A percentile compares a stretch with the other conserved stretches of the same genome.
Evolutionary conservation across 2,797 vertebrate genomes (phyloP).

Genomic region (Apogon hyalosoma): DNA sequence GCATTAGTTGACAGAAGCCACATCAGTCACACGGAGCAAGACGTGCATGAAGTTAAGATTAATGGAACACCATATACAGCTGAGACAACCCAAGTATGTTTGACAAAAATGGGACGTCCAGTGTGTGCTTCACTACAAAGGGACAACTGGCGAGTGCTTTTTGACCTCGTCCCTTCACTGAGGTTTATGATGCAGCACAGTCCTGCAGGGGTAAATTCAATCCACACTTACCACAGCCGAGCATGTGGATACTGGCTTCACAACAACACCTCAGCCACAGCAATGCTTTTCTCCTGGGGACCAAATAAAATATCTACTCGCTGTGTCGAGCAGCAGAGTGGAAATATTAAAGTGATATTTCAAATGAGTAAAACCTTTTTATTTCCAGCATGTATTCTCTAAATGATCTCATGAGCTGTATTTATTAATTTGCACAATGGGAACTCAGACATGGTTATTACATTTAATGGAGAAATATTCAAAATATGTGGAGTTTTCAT

Average conservation of each 20-base stretch:
- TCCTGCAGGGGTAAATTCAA: conserved; percentile 21
- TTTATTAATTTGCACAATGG: conserved; percentile 55
- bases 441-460: conserved; percentile 19
- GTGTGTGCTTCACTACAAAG: conserved; percentile 19
- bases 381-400: conserved; percentile 50
- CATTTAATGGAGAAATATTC: conserved; percentile 29
- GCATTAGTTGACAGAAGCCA: conserved; percentile 41
- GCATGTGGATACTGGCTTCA: background rate
- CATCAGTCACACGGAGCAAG: conserved; percentile 54
- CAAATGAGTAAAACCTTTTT: conserved; percentile 48
- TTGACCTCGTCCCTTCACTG: conserved; percentile 41
- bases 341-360: conserved; percentile 68
- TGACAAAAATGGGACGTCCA: conserved; percentile 4
- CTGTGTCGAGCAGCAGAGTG: conserved; percentile 31
- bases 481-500: conserved; percentile 17
- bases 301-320: conserved; percentile 28
- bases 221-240: conserved; percentile 5
- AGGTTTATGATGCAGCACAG: conserved; percentile 22
- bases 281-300: conserved; percentile 40
- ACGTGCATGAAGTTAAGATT: conserved; percentile 44
- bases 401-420: conserved; percentile 37
- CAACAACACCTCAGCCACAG: conserved; percentile 18
- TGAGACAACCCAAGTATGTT: conserved; percentile 10
- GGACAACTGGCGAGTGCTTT: conserved; percentile 16
- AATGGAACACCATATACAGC: conserved; percentile 18